Percentiles rank a stretch among this genome's conserved stretches.
These are phyloP conservation scores for Anarhynchus alexandrinus DNA, from an alignment of 2,113 vertebrate genomes.

Conservation along the genomic window DNA sequence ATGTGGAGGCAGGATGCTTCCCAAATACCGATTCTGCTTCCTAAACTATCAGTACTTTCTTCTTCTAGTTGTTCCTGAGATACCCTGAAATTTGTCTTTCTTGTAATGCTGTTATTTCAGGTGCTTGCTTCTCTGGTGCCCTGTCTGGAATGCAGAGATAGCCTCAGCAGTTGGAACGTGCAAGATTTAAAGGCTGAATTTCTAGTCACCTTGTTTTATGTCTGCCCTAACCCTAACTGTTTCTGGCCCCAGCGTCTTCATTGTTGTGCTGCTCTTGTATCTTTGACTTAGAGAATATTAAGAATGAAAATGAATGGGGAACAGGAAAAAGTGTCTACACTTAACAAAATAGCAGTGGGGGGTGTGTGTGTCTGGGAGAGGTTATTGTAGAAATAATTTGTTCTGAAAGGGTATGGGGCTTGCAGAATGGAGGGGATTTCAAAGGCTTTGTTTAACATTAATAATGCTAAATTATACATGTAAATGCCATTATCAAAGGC, in stretches of 20 bases:
- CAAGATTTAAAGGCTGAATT: background rate
- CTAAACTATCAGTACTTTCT: background rate
- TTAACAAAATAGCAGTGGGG: background rate
- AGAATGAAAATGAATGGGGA: background rate
- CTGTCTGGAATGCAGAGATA: background rate
- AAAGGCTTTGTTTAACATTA: slow-evolving; percentile 13
- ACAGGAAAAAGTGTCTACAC: background rate
- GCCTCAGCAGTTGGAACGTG: background rate
- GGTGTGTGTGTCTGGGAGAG: background rate
- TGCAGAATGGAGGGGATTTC: background rate
- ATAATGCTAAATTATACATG: slow-evolving; percentile 40
- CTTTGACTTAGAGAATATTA: background rate
- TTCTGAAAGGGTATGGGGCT: background rate
- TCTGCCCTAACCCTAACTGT: background rate
- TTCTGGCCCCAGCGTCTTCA: background rate
- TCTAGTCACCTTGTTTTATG: background rate
- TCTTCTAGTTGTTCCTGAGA: background rate
- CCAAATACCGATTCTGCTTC: background rate
- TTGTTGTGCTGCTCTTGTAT: background rate
- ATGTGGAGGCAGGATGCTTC: background rate
- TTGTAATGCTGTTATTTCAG: background rate
- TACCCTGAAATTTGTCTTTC: background rate
- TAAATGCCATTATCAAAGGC: slow-evolving; percentile 34
- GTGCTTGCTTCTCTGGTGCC: background rate
- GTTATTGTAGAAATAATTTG: background rate